Evolutionary conservation across 2,113 vertebrate genomes (phyloP).

Genomic region (Neogale vison): DNA sequence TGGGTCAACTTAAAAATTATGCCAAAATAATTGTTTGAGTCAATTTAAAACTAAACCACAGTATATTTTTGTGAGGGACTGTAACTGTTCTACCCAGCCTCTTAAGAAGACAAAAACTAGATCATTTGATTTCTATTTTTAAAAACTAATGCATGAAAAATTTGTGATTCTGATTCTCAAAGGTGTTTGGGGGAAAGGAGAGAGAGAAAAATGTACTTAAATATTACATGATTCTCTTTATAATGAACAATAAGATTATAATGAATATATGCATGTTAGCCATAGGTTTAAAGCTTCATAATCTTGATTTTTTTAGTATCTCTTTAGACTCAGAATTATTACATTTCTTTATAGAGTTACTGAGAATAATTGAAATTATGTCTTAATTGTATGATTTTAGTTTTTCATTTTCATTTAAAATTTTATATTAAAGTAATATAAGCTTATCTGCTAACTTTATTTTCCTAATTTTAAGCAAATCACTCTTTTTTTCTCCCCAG

Average conservation of each 20-base stretch:
- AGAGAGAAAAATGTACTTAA: not conserved
- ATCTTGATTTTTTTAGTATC: not conserved
- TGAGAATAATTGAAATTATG: not conserved
- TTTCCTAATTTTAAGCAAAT: constrained; percentile 51
- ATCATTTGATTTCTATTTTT: constrained; percentile 21
- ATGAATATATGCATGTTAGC: not conserved
- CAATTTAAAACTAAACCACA: constrained; percentile 35
- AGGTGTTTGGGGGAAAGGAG: not conserved
- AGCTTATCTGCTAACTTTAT: not conserved
- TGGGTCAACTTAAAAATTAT: constrained; percentile 13
- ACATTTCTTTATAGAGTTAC: constrained; percentile 16
- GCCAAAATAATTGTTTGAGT: not conserved
- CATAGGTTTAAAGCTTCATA: not conserved
- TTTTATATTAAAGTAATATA: not conserved
- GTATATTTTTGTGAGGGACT: not conserved
- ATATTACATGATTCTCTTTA: not conserved
- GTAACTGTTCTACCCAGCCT: not conserved
- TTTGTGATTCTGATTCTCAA: not conserved
- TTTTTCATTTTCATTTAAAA: constrained; percentile 47
- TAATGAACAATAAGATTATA: not conserved
- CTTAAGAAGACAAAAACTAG: constrained; percentile 10
- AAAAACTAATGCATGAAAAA: not conserved
- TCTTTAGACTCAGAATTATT: constrained; percentile 39
- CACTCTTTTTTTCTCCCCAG: not conserved
- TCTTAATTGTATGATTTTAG: not conserved